These are phyloP conservation scores for Drosophila erecta DNA, from an alignment of 1,140 invertebrate genomes.

Conservation along the genomic window DNA sequence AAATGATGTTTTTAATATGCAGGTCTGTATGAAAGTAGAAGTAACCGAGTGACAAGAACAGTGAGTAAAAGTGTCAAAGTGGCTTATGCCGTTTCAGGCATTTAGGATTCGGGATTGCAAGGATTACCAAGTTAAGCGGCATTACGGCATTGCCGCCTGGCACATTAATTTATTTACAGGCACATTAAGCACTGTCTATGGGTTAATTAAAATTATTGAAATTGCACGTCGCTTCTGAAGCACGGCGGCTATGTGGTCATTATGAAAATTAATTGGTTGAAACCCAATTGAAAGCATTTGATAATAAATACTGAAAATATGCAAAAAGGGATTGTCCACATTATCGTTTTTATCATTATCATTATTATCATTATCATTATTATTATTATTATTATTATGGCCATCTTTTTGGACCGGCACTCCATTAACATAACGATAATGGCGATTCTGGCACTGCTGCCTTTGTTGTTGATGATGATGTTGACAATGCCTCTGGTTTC, in stretches of 20 bases:
- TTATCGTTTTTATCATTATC: conserved; percentile 23
- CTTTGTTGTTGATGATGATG: conserved; percentile 9
- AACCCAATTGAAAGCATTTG: conserved; percentile 52
- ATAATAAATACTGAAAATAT: conserved; percentile 65
- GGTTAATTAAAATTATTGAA: conserved; percentile 75
- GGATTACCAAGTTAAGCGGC: conserved; percentile 45
- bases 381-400: conserved; percentile 40
- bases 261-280: conserved; percentile 69
- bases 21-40: conserved; percentile 14
- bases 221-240: conserved; percentile 40
- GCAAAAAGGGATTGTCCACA: conserved; percentile 20
- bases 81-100: conserved; percentile 20
- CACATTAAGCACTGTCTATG: conserved; percentile 45
- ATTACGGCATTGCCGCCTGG: conserved; percentile 6
- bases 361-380: conserved; percentile 12
- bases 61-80: conserved; percentile 48
- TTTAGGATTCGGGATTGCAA: conserved; percentile 36
- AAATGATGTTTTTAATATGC: conserved; percentile 74
- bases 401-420: conserved; percentile 25
- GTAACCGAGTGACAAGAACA: conserved; percentile 38
- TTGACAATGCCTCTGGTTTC: conserved; percentile 17
- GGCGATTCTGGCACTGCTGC: conserved; percentile 10
- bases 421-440: conserved; percentile 58
- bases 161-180: conserved; percentile 21
- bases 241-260: conserved; percentile 12